Conservation (phyloP, 2,888 invertebrate genomes). For the Morpho achilles region DNA sequence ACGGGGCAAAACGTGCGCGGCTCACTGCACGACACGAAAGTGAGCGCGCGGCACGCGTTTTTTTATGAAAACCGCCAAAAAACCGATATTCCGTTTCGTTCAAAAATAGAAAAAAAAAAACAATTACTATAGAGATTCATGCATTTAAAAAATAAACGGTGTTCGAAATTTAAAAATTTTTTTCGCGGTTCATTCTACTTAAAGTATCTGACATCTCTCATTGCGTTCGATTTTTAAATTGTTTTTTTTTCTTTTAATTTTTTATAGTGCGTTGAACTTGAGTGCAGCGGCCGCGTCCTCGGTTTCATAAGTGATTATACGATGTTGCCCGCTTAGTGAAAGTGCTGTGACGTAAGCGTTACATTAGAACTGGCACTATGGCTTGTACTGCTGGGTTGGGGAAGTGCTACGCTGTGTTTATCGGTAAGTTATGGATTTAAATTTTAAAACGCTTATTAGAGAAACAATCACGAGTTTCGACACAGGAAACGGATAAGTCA, state of each 20-base stretch:
- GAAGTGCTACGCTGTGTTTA: conserved; percentile 58
- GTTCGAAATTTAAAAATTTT: conserved; percentile 32
- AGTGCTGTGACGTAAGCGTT: conserved; percentile 72
- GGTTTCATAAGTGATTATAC: conserved; percentile 61
- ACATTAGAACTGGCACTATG: conserved; percentile 65
- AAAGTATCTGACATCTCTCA: conserved; percentile 28
- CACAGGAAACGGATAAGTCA: no score
- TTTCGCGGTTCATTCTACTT: conserved; percentile 30
- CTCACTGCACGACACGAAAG: conserved; percentile 64
- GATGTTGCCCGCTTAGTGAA: conserved; percentile 66
- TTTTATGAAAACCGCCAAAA: conserved; percentile 48
- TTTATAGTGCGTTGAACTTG: conserved; percentile 58
- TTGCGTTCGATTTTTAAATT: conserved; percentile 24
- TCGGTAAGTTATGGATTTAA: conserved; percentile 47
- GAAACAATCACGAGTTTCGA: no score
- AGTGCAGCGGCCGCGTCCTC: conserved; percentile 61
- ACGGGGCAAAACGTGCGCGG: conserved; percentile 46
- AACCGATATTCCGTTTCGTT: conserved; percentile 25
- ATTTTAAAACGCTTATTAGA: no score
- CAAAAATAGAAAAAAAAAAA: conserved; percentile 2
- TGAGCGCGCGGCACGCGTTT: conserved; percentile 62
- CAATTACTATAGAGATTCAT: not conserved
- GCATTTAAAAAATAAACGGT: not conserved
- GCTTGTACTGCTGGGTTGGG: conserved; percentile 62
- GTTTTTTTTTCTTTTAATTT: conserved; percentile 39